Percentiles rank a stretch among this genome's conserved stretches.
Conservation (phyloP, 2,113 vertebrate genomes). For the Atlantisia rogersi region DNA sequence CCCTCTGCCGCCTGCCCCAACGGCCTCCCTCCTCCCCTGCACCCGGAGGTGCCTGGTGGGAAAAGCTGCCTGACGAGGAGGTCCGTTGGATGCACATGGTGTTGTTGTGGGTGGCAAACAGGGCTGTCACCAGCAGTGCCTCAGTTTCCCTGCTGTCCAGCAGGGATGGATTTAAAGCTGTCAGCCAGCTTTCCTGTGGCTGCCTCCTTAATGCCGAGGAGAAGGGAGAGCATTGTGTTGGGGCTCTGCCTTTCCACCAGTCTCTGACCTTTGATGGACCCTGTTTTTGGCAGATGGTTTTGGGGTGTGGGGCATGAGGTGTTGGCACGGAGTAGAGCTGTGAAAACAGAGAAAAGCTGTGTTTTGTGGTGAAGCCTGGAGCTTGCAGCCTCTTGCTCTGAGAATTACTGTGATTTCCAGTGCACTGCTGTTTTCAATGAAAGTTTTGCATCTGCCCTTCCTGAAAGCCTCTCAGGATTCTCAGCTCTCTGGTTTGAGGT, state of each 20-base stretch:
- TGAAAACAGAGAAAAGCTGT: neutral
- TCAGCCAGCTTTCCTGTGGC: neutral
- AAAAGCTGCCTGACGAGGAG: fast-evolving
- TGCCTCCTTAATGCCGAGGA: fast-evolving
- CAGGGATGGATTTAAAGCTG: fast-evolving
- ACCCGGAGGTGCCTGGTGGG: neutral
- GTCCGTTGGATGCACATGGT: fast-evolving
- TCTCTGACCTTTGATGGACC: neutral
- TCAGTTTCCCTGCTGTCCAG: neutral
- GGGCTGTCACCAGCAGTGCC: fast-evolving
- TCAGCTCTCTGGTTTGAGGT: neutral
- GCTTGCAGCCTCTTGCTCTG: fast-evolving
- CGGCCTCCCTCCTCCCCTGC: fast-evolving
- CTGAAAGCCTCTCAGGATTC: neutral
- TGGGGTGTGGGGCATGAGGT: fast-evolving
- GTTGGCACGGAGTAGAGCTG: neutral
- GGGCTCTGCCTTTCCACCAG: neutral
- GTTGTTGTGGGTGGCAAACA: fast-evolving
- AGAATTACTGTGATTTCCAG: neutral
- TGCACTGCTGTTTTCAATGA: neutral
- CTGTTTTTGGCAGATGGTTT: neutral
- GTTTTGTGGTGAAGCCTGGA: neutral
- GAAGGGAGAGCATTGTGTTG: no score
- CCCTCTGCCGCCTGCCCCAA: neutral
- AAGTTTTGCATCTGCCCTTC: neutral